Evolutionary conservation across 2,888 invertebrate genomes (phyloP).

Genomic region (Vanessa cardui): DNA sequence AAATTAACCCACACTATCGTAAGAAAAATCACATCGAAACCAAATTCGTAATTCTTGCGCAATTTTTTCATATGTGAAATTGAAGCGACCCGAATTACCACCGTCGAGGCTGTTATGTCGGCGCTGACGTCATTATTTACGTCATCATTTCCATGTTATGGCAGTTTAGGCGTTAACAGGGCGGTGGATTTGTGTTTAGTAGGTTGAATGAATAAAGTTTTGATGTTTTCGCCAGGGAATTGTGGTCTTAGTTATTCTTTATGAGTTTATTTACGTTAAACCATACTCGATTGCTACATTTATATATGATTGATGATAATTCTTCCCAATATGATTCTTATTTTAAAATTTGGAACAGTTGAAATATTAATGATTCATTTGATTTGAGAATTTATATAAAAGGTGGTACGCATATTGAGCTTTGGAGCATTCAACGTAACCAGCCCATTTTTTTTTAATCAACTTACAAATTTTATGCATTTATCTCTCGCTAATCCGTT

Average conservation of each 20-base stretch:
- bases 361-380: too few relatives aligned
- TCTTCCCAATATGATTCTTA: too few relatives aligned
- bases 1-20: not conserved
- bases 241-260: not conserved
- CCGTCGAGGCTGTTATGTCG: constrained; percentile 1
- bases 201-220: constrained; percentile 10
- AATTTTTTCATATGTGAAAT: constrained; percentile 3
- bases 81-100: constrained; percentile 11
- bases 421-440: too few relatives aligned
- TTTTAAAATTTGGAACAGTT: too few relatives aligned
- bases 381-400: too few relatives aligned
- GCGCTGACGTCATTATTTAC: constrained; percentile 20
- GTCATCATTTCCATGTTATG: constrained; percentile 14
- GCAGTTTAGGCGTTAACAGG: constrained; percentile 13
- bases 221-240: not conserved
- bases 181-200: constrained; percentile 1
- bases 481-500: too few relatives aligned
- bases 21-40: not conserved
- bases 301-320: too few relatives aligned
- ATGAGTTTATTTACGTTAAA: constrained; percentile 1
- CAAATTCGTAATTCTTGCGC: not conserved
- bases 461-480: too few relatives aligned
- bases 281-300: too few relatives aligned
- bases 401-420: too few relatives aligned
- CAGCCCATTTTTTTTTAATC: too few relatives aligned